phyloP scores from a whole-genome alignment of 2,888 invertebrate genomes.

The Hypolimnas misippus region DNA sequence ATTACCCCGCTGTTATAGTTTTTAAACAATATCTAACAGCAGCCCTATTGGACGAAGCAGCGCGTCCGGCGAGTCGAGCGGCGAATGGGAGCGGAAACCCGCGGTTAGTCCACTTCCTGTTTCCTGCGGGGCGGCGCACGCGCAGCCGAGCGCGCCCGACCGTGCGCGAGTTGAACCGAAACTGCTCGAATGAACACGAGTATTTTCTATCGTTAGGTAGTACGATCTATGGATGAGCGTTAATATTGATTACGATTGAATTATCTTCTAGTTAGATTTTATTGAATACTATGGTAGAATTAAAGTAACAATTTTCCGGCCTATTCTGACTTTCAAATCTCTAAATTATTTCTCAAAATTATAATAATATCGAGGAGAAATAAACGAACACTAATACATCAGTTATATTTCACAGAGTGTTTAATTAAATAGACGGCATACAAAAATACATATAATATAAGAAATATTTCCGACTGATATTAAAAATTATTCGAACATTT shows the following conservation, averaged over 20 bases:
- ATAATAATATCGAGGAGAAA: too few relatives aligned
- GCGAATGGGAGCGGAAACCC: slow-evolving; percentile 83
- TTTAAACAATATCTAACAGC: slow-evolving; percentile 31
- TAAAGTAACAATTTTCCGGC: too few relatives aligned
- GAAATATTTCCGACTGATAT: too few relatives aligned
- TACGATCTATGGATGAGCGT: not conserved
- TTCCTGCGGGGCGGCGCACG: slow-evolving; percentile 80
- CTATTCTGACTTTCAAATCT: too few relatives aligned
- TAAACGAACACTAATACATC: too few relatives aligned
- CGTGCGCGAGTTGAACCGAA: slow-evolving; percentile 50
- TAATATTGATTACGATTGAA: not conserved
- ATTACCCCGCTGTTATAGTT: too few relatives aligned
- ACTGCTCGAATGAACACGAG: slow-evolving; percentile 26
- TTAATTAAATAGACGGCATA: too few relatives aligned
- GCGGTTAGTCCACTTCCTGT: slow-evolving; percentile 85
- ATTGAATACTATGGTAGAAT: too few relatives aligned
- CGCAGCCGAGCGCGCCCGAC: slow-evolving; percentile 70
- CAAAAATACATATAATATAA: too few relatives aligned
- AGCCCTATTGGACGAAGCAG: slow-evolving; percentile 73
- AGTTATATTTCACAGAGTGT: too few relatives aligned
- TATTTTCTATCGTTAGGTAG: slow-evolving; percentile 2
- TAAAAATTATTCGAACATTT: too few relatives aligned
- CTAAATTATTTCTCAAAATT: too few relatives aligned
- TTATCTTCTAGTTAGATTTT: not conserved
- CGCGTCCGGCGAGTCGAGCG: slow-evolving; percentile 61